Evolutionary conservation across 2,113 vertebrate genomes (phyloP).

Genomic region (Amia ocellicauda): DNA sequence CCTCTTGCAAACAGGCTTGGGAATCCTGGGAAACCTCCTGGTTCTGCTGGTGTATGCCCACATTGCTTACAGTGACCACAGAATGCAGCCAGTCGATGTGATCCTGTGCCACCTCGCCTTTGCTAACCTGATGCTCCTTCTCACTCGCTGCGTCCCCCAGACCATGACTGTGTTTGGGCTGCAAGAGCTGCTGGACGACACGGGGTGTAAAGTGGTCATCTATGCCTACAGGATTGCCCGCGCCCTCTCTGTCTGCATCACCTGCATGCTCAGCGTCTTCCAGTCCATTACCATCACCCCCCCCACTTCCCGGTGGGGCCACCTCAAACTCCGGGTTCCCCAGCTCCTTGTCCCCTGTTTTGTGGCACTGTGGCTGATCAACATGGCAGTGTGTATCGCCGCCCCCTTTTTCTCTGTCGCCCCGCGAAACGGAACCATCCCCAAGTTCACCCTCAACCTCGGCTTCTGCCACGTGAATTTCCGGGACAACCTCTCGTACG

Average conservation of each 20-base stretch:
- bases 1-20: constrained; percentile 68
- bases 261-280: constrained; percentile 70
- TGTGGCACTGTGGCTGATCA: constrained; percentile 59
- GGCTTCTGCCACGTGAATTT: constrained; percentile 70
- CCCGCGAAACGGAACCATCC: constrained; percentile 59
- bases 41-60: constrained; percentile 57
- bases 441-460: constrained; percentile 66
- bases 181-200: constrained; percentile 55
- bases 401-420: constrained; percentile 64
- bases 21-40: constrained; percentile 58
- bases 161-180: constrained; percentile 68
- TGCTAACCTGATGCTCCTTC: constrained; percentile 62
- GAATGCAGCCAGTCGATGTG: constrained; percentile 62
- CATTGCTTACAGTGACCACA: constrained; percentile 41
- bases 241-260: constrained; percentile 68
- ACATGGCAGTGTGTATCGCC: constrained; percentile 65
- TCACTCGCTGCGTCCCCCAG: constrained; percentile 65
- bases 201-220: constrained; percentile 67
- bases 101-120: constrained; percentile 71
- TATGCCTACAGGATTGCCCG: constrained; percentile 61
- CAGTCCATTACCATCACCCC: constrained; percentile 61
- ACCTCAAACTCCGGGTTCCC: constrained; percentile 51
- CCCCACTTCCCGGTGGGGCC: constrained; percentile 32
- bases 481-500: constrained; percentile 61
- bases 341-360: constrained; percentile 56